Evolutionary conservation across 2,888 invertebrate species (phyloP), one percentile per base, ranked within the genome.

Genomic region (Notodonta ziczac): DNA sequence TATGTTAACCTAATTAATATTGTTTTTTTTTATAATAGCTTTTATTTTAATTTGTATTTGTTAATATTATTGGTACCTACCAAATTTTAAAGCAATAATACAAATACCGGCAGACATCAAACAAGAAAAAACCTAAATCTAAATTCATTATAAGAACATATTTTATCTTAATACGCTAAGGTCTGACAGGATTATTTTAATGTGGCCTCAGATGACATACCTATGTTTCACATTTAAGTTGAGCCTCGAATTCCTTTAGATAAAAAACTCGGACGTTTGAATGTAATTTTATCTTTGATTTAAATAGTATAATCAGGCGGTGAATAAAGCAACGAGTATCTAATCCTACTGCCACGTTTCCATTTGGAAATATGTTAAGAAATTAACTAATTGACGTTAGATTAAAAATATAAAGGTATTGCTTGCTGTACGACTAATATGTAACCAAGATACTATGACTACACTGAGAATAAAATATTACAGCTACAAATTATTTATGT

Each of bases 161-260:
- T 65, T 69, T 81, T 82, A 87, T 88, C 83, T 81, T 82, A 82
- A 85, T 79, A 70, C 79, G 74, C 68, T 69, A 70, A 73, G 69
- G 73, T 75, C 58, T 65, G 66, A 67, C 72, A 81, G 83, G 83
- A 83, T 80, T 84, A 84, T 79, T 76, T 71, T 70, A 74, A 76
- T 77, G 61, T 72, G 69, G 65, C 58, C 63, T 60, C 61, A 58
- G 65, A 66, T 63, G 70, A 68, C 63, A 66, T 59, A 64, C 65
- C 48, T 55, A 60, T 54, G 53, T 32, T 54, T 59, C 56, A 62
- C 12, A 12, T 40, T 53, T 72, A 68, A 67, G 74, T 55, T 65
- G 67, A 76, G 73, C 64, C 74, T 70, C 68, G 65, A 77, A 74
- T 72, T 70, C 77, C 74, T 72, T 77, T 72, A 63, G 73, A 72